Evolutionary conservation across 2,797 vertebrate genomes (phyloP), one percentile per base, ranked within the genome.

Genomic region (Schizopygopsis pylzovi): DNA sequence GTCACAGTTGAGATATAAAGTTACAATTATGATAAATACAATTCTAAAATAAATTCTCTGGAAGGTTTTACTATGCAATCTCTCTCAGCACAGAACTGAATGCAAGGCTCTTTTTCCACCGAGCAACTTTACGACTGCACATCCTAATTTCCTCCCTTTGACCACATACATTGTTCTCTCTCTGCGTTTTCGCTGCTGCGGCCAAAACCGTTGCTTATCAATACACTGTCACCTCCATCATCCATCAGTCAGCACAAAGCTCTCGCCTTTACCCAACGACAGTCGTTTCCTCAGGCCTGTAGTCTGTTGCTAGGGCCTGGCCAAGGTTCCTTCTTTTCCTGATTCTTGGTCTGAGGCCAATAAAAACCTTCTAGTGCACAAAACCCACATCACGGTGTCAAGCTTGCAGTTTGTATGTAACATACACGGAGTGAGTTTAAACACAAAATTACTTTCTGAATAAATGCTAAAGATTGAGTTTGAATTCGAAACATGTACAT

Each of bases 121-220:
- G 87, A 92, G 87, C 85, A 88, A 90, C 78, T 94, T 95, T 92
- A 95, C 89, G 92, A 81, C 88, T 61, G 85, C 54, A 28, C 92
- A 93, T 94, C 91, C 92, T 90, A 90, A 91, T 91, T 95, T 95
- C 95, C 94, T 95, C 92, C 92, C 91, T 92, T 93, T 94, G 91
- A 93, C 49, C 70, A 63, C 70, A 85, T 81, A 87, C 89, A 91
- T 89, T 89, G 90, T 91, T 91, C 83, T 93, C 91, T 86, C 54
- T 56, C 39, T 79, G 28, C 83, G 72, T 88, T 89, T 87, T 90
- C 70, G 73, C 81, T 83, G 75, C 84, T 88, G 89, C 88, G 87
- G 90, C 82, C 89, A 88, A 70, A 89, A 88, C 90, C 86, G 91
- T 93, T 91, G 89, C 93, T 94, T 95, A 94, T 95, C 94, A 95